A percentile compares a stretch with the other conserved stretches of the same genome.
Conservation (phyloP, 2,797 vertebrate species). For the Gymnodraco acuticeps region DNA sequence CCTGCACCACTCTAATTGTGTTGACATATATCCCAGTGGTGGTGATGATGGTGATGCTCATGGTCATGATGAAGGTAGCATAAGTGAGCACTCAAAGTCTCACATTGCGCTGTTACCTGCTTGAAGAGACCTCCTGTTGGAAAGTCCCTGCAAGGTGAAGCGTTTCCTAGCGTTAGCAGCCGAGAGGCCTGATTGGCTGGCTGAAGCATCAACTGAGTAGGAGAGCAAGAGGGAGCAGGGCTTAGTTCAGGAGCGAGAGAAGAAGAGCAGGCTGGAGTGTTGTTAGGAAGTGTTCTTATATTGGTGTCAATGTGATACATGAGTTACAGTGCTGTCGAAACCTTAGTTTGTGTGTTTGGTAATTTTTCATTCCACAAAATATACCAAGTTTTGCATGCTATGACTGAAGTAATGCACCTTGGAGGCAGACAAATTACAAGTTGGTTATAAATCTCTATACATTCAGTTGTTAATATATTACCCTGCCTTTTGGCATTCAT, state of each 20-base stretch:
- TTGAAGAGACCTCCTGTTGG: constrained; percentile 93
- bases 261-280: not conserved
- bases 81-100: not conserved
- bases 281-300: not conserved
- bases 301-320: not conserved
- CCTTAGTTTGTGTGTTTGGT: not conserved
- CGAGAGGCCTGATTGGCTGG: constrained; percentile 88
- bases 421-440: too few relatives aligned
- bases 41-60: constrained; percentile 2
- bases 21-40: not conserved
- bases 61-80: not conserved
- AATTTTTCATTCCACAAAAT: not conserved
- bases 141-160: constrained; percentile 96
- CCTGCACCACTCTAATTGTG: too few relatives aligned
- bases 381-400: not conserved
- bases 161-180: constrained; percentile 93
- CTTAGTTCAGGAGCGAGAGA: constrained; percentile 72
- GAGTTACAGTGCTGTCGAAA: not conserved
- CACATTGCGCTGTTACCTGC: constrained; percentile 86
- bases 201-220: constrained; percentile 89
- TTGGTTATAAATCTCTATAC: too few relatives aligned
- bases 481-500: too few relatives aligned
- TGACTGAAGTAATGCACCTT: too few relatives aligned
- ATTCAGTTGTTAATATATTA: too few relatives aligned
- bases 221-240: constrained; percentile 60